Evolutionary conservation across 2,888 invertebrate genomes (phyloP), one percentile per base, ranked within the genome.

Genomic region (Tolmerus cingulatus): DNA sequence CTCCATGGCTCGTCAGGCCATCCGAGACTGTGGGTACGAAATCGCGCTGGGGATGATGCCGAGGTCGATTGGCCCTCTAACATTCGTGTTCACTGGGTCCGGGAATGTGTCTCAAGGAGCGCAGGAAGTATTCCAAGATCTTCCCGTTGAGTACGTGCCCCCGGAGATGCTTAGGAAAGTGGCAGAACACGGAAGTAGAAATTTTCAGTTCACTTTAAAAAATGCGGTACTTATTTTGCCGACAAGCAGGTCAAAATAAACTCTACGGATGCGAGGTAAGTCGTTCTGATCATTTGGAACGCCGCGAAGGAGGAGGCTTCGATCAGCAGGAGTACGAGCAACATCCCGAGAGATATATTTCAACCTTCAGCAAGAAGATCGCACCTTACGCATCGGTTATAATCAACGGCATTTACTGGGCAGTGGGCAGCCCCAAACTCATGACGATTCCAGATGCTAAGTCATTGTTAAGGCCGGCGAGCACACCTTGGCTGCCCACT

Each of bases 331-430:
- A 98, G 90, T 99, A 98, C 92, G 97, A 98, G 86, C 96, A 97
- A 89, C 96, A 96, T 91, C 99, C 99, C 0, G 98, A 98, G 91
- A 94, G 96, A 90, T 99, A 99, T 91, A 97, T 97, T 86, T 99
- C 99, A 4, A 98, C 97, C 0, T 99, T 99, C 92, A 98, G 97
- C 89, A 97, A 97, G 91, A 98, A 97, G 95, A 98, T 99, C 89
- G 99, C 99, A 0, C 99, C 99, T 0, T 99, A 98, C 92, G 98
- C 99, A 0, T 98, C 98, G 0, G 98, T 98, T 1, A 96, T 99
- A 88, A 95, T 99, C 76, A 99, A 99, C 92, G 98, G 99, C 40
- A 99, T 99, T 90, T 99, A 99, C 93, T 99, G 99, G 98, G 99
- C 98, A 0, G 97, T 98, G 0, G 97, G 97, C 90, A 97, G 98